A percentile compares a stretch with the other conserved stretches of the same genome.
Evolutionary conservation across 2,888 invertebrate species (phyloP).

Genomic region (Caenorhabditis japonica): DNA sequence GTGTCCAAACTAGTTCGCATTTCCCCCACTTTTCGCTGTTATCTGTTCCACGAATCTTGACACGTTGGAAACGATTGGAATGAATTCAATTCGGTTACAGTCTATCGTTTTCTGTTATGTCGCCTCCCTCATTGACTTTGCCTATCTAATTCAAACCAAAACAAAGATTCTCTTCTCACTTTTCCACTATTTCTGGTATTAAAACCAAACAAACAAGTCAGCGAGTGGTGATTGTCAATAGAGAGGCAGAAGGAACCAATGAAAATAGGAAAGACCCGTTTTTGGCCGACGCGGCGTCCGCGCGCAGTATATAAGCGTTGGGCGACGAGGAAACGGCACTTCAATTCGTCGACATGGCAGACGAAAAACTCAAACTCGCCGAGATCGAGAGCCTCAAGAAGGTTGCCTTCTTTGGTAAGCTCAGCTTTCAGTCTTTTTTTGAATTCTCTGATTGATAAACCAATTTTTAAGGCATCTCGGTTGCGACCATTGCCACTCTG

Average conservation of each 20-base stretch:
- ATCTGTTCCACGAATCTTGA: too few relatives aligned
- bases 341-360: constrained; percentile 57
- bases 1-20: neutral
- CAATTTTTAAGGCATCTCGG: constrained; percentile 47
- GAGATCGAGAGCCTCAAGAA: constrained; percentile 56
- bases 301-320: constrained; percentile 19
- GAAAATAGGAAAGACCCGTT: constrained; percentile 32
- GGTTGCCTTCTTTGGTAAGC: constrained; percentile 54
- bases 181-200: neutral
- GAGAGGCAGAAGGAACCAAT: neutral
- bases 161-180: constrained; percentile 3
- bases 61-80: too few relatives aligned
- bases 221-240: neutral
- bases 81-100: constrained; percentile 4
- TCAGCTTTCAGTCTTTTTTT: constrained; percentile 7
- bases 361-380: constrained; percentile 55
- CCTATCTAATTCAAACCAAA: neutral
- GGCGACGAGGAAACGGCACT: constrained; percentile 24
- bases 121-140: neutral
- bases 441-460: neutral
- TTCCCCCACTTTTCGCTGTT: neutral
- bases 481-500: constrained; percentile 51
- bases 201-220: constrained; percentile 2
- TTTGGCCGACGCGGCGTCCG: neutral
- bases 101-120: neutral